A percentile compares a stretch with the other conserved stretches of the same genome.
These are phyloP conservation scores for Sinotaia quadrata DNA, from an alignment of 2,888 invertebrate genomes.

Conservation along the genomic window DNA sequence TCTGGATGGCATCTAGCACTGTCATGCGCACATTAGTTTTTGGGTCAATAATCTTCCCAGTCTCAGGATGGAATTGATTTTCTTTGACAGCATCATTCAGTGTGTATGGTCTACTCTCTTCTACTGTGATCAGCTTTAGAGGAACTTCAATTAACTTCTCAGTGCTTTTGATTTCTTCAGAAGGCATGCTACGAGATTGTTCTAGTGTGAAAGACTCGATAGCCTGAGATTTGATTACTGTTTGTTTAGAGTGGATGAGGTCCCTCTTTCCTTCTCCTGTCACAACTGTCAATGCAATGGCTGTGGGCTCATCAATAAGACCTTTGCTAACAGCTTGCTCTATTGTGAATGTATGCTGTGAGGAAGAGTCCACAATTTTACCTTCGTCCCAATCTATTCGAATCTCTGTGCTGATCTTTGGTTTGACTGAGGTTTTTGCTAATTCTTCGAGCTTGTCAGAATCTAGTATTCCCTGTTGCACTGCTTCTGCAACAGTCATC, in stretches of 20 bases:
- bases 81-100: conserved; percentile 41
- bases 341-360: conserved; percentile 85
- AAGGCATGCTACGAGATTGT: background rate
- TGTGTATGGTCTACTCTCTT: conserved; percentile 33
- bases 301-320: conserved; percentile 56
- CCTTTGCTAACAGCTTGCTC: conserved; percentile 78
- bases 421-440: conserved; percentile 46
- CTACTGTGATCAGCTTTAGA: conserved; percentile 15
- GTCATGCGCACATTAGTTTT: conserved; percentile 50
- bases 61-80: conserved; percentile 30
- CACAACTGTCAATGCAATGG: conserved; percentile 46
- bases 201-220: background rate
- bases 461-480: conserved; percentile 76
- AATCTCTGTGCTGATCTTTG: conserved; percentile 45
- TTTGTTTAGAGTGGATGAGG: background rate
- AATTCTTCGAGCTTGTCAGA: conserved; percentile 78
- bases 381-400: conserved; percentile 83
- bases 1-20: conserved; percentile 74
- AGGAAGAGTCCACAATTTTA: conserved; percentile 72
- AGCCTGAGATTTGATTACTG: background rate
- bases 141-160: background rate
- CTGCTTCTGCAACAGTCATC: conserved; percentile 85
- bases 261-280: conserved; percentile 26
- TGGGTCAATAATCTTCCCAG: conserved; percentile 49
- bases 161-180: background rate